These are phyloP conservation scores for Neelides sp. DNA, from an alignment of 1,140 invertebrate genomes.

Conservation along the genomic window DNA sequence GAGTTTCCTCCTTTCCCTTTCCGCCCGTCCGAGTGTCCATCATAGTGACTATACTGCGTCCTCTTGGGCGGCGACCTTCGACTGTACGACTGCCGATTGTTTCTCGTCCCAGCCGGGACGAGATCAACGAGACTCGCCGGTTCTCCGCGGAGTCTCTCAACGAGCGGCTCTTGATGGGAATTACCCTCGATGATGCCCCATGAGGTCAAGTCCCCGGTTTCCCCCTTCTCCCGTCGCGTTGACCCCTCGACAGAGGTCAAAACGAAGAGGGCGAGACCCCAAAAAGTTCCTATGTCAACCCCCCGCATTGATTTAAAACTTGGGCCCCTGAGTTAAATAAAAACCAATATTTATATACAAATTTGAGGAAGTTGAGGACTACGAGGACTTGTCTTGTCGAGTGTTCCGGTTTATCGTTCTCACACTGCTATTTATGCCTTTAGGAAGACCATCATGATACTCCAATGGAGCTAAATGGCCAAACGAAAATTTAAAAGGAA, in stretches of 20 bases:
- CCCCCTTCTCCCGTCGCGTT: background rate
- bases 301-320: background rate
- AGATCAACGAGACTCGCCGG: background rate
- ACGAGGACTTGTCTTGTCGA: background rate
- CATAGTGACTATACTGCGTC: background rate
- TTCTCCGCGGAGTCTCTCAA: background rate
- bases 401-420: background rate
- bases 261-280: background rate
- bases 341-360: background rate
- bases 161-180: background rate
- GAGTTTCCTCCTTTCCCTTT: conserved; percentile 8
- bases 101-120: background rate
- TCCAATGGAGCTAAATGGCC: no score
- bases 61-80: background rate
- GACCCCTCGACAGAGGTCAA: background rate
- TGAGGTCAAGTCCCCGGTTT: background rate
- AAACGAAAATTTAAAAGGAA: no score
- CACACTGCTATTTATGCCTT: conserved; percentile 1
- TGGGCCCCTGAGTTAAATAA: no score
- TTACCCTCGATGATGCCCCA: conserved; percentile 3
- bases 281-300: background rate
- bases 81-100: conserved; percentile 3
- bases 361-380: background rate
- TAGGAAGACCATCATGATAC: background rate
- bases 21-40: conserved; percentile 5